Conservation (phyloP, 2,888 invertebrate species). For the Agonopterix alstromeriana region DNA sequence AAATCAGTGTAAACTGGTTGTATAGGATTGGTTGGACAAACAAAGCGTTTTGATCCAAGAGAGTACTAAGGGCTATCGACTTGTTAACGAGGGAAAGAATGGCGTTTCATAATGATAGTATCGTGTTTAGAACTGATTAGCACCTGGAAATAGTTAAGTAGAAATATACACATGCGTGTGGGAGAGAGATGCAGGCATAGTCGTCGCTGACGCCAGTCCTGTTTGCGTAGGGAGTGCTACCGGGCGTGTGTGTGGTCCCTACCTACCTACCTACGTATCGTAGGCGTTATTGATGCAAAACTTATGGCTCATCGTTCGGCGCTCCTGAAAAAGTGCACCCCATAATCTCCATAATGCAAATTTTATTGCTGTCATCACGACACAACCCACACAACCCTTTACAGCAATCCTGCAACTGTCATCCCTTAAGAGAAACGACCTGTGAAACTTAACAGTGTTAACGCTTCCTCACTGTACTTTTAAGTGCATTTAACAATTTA, state of each 20-base stretch:
- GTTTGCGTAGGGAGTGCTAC: constrained; percentile 56
- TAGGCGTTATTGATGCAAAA: constrained; percentile 8
- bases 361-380: constrained; percentile 10
- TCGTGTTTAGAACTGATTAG: constrained; percentile 64
- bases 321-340: constrained; percentile 6
- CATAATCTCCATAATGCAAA: constrained; percentile 1
- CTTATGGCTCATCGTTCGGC: not conserved
- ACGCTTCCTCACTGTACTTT: constrained; percentile 32
- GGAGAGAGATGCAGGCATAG: constrained; percentile 28
- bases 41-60: constrained; percentile 36
- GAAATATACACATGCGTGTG: constrained; percentile 43
- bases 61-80: constrained; percentile 52
- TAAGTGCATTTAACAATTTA: constrained; percentile 66
- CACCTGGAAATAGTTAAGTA: constrained; percentile 48
- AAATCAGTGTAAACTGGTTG: constrained; percentile 9
- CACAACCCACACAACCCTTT: constrained; percentile 3
- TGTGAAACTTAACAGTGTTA: constrained; percentile 33
- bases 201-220: constrained; percentile 42
- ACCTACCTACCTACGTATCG: constrained; percentile 19
- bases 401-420: constrained; percentile 19
- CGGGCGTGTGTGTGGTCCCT: constrained; percentile 61
- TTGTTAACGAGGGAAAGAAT: constrained; percentile 61
- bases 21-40: constrained; percentile 21
- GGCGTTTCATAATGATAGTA: constrained; percentile 59
- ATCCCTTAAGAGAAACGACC: constrained; percentile 28